phyloP scores from a whole-genome alignment of 2,888 invertebrate genomes.

The Smittia sp. region DNA sequence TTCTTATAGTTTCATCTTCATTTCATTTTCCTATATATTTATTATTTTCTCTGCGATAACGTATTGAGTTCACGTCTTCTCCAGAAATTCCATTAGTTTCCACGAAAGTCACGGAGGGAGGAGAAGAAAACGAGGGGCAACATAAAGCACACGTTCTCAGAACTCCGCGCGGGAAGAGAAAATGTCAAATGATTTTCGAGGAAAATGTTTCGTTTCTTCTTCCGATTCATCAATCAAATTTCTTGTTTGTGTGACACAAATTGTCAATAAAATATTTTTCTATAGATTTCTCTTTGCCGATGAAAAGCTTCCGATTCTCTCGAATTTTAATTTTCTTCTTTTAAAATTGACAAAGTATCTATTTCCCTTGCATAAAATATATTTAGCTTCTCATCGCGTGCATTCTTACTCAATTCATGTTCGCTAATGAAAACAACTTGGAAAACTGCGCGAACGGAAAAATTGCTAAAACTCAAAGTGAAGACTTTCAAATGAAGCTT shows the following conservation, averaged over 20 bases:
- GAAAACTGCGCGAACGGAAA: background rate
- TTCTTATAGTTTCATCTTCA: slow-evolving; percentile 32
- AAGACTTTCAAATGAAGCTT: background rate
- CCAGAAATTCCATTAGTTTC: slow-evolving; percentile 18
- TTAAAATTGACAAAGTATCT: slow-evolving; percentile 24
- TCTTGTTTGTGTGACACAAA: background rate
- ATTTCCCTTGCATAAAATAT: background rate
- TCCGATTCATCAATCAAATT: background rate
- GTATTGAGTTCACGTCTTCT: slow-evolving; percentile 30
- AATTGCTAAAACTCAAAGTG: slow-evolving; percentile 1
- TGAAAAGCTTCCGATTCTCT: background rate
- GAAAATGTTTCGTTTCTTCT: background rate
- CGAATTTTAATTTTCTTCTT: background rate
- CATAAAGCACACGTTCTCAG: background rate
- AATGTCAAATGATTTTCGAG: background rate
- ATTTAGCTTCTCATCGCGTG: background rate
- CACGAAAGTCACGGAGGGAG: background rate
- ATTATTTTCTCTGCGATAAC: slow-evolving; percentile 33
- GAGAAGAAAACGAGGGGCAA: background rate
- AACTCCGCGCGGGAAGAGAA: background rate
- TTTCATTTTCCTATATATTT: slow-evolving; percentile 23
- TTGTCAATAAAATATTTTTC: slow-evolving; percentile 18
- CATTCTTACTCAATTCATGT: background rate
- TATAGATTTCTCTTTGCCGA: background rate
- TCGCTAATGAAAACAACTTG: background rate